Evolutionary conservation across 2,888 invertebrate genomes (phyloP).

Genomic region (Hipparchia sbordonii): DNA sequence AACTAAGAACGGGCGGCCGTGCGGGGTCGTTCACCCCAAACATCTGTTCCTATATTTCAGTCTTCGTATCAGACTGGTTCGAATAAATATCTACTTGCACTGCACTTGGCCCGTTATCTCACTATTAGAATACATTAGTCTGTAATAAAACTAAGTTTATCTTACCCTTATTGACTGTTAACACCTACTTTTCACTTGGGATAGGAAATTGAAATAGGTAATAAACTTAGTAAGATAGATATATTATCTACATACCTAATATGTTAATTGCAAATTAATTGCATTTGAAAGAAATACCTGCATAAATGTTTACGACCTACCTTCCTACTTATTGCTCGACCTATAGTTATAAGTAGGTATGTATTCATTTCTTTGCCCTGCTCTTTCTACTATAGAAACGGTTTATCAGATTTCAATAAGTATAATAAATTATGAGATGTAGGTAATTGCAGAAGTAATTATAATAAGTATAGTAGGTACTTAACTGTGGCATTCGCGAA

Average conservation of each 20-base stretch:
- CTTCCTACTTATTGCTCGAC: too few species aligned
- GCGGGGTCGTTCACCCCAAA: constrained; percentile 70
- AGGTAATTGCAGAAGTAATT: too few species aligned
- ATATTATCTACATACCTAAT: not conserved
- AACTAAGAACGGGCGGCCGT: constrained; percentile 54
- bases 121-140: constrained; percentile 49
- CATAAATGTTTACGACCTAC: too few species aligned
- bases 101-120: constrained; percentile 49
- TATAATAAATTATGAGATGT: too few species aligned
- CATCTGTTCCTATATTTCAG: constrained; percentile 79
- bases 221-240: not conserved
- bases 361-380: too few species aligned
- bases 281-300: too few species aligned
- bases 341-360: too few species aligned
- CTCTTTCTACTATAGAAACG: too few species aligned
- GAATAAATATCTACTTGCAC: constrained; percentile 50
- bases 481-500: too few species aligned
- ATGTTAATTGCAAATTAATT: too few species aligned
- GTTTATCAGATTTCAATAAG: too few species aligned
- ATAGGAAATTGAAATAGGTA: constrained; percentile 9
- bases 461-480: too few species aligned
- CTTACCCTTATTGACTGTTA: constrained; percentile 26
- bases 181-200: constrained; percentile 28
- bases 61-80: constrained; percentile 61
- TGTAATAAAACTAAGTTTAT: constrained; percentile 35